phyloP scores from a whole-genome alignment of 2,888 invertebrate genomes.

The Epistrophe grossulariae region DNA sequence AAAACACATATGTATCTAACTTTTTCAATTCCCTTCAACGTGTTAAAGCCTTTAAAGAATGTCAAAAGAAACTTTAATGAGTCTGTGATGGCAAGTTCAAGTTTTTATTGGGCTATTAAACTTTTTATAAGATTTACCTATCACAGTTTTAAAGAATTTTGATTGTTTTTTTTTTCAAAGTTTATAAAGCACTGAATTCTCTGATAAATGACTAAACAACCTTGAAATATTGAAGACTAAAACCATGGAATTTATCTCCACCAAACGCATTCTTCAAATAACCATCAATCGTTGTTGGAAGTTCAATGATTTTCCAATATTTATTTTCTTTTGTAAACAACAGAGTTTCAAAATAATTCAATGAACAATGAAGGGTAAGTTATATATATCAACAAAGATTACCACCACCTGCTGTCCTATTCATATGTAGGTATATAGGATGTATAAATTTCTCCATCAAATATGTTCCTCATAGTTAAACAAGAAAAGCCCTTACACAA shows the following conservation, averaged over 20 bases:
- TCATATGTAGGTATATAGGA: not conserved
- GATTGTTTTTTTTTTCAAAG: too few species aligned
- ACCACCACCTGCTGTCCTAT: constrained; percentile 3
- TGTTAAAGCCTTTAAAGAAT: too few species aligned
- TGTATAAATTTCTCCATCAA: not conserved
- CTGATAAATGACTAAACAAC: not conserved
- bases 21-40: too few species aligned
- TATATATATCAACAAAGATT: not conserved
- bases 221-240: constrained; percentile 19
- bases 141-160: too few species aligned
- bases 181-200: not conserved
- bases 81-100: too few species aligned
- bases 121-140: not conserved
- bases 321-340: constrained; percentile 8
- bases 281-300: constrained; percentile 14
- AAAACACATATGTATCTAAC: too few species aligned
- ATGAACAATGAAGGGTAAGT: not conserved
- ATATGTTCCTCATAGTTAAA: not conserved
- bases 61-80: too few species aligned
- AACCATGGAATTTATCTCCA: constrained; percentile 17
- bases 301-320: constrained; percentile 25
- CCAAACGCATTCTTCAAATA: not conserved
- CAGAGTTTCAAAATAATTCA: constrained; percentile 10
- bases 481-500: constrained; percentile 1
- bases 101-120: not conserved